Base-by-base conservation (phyloP, 2,888 invertebrate species). In the Diloba caeruleocephala region DNA sequence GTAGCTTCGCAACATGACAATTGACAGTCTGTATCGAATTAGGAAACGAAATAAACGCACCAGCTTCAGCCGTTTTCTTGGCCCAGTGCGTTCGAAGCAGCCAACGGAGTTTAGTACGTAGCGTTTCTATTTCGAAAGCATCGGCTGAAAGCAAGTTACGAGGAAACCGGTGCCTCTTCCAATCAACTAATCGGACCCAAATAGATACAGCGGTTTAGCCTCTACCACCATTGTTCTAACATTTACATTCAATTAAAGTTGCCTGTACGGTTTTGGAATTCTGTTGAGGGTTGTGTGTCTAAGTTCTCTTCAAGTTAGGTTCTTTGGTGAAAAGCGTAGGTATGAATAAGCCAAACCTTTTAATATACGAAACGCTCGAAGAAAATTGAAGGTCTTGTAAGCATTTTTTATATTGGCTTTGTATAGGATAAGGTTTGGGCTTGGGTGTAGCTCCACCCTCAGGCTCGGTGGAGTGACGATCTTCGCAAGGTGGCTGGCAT, bases 41-140 rank as follows among this genome's bases (percentile, higher is more conserved):
- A n/a, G n/a, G 19, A 4, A 19, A 3, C 10, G 10, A 10, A 26
- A n/a, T 3, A 15, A 14, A 15, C 59, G 41, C 39, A 1, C 15
- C 14, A 10, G 9, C 25, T 14, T 8, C 9, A n/a, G 8, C 28
- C 59, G 61, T 58, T 38, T 50, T 2, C 1, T 17, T 9, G 0
- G 1, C 19, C 33, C 6, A 74, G 80, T 79, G 76, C 70, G 73
- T 66, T 12, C 1, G 19, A 25, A 17, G 32, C 15, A 34, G 34
- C 57, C 50, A 43, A 28, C 33, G 38, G 38, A 63, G 60, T 68
- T 64, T 13, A 33, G 54, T 70, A 74, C 74, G 74, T 72, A 73
- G 63, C 63, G 76, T 77, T 78, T 80, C 81, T 80, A 81, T 80
- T 81, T 76, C 65, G 52, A 69, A 68, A 69, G 62, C 67, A 57